Conservation (phyloP, 2,113 vertebrate species). For the Varanus salvator region DNA sequence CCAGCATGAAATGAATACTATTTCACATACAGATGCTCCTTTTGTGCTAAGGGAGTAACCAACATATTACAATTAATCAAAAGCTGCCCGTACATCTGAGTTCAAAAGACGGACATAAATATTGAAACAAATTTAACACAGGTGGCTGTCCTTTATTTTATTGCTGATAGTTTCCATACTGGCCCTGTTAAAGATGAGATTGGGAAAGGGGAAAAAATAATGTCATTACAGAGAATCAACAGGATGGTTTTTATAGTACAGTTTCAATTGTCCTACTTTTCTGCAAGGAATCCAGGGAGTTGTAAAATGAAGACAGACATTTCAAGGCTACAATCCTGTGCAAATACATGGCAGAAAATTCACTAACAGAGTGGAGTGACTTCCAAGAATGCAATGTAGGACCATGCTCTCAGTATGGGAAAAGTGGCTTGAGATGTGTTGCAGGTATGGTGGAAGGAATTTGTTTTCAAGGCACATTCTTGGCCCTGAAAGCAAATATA, state of each 20-base stretch:
- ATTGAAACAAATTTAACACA: slow-evolving; percentile 56
- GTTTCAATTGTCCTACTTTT: not conserved
- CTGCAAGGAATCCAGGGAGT: not conserved
- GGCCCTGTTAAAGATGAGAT: slow-evolving; percentile 80
- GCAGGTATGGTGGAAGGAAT: not conserved
- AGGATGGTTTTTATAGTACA: not conserved
- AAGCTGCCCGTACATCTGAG: slow-evolving; percentile 64
- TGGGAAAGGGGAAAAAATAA: slow-evolving; percentile 14
- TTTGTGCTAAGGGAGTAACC: slow-evolving; percentile 69
- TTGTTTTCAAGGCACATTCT: not conserved
- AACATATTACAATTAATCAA: slow-evolving; percentile 68
- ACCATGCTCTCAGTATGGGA: too few relatives aligned
- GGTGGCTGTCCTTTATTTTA: slow-evolving; percentile 66
- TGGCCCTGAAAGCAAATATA: not conserved
- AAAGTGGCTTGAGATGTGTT: not conserved
- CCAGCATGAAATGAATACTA: slow-evolving; percentile 75
- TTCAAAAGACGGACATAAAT: slow-evolving; percentile 54
- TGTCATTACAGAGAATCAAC: not conserved
- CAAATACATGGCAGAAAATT: not conserved
- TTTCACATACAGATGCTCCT: slow-evolving; percentile 74
- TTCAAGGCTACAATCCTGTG: not conserved
- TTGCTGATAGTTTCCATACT: slow-evolving; percentile 96
- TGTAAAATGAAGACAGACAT: not conserved
- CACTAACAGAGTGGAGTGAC: not conserved
- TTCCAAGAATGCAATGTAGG: not conserved